phyloP scores from a whole-genome alignment of 2,113 vertebrate species.

The Alexandromys fortis region DNA sequence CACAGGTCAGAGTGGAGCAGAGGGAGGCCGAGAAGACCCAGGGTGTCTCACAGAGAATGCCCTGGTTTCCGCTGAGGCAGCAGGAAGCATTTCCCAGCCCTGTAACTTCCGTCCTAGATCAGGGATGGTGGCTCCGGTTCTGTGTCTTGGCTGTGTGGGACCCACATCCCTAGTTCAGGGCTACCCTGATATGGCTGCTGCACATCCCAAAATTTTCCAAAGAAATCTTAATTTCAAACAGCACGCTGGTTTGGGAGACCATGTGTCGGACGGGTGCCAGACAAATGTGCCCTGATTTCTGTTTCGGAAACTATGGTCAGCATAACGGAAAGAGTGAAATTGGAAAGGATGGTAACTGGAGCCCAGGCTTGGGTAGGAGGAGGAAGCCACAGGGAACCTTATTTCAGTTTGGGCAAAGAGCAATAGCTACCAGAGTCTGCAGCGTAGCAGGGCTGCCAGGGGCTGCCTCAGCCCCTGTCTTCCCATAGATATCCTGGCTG shows the following conservation, averaged over 20 bases:
- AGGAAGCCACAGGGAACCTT: constrained; percentile 70
- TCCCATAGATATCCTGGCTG: constrained; percentile 48
- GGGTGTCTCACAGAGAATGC: neutral
- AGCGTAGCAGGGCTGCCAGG: neutral
- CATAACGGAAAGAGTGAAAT: constrained; percentile 64
- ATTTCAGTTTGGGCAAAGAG: constrained; percentile 60
- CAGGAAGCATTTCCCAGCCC: neutral
- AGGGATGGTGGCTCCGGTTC: neutral
- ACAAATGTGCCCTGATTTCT: constrained; percentile 61
- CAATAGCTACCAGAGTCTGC: constrained; percentile 52
- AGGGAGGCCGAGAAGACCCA: neutral
- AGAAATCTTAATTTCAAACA: constrained; percentile 65
- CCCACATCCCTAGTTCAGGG: neutral
- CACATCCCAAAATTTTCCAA: constrained; percentile 49
- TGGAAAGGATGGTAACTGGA: constrained; percentile 71
- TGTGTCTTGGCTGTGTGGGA: neutral
- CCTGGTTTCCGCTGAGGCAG: neutral
- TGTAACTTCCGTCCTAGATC: neutral
- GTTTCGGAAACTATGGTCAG: constrained; percentile 71
- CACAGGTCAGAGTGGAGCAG: neutral
- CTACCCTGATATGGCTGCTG: neutral
- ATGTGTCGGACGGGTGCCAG: constrained; percentile 35
- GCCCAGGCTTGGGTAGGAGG: constrained; percentile 18
- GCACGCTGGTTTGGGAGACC: constrained; percentile 14
- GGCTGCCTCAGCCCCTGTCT: constrained; percentile 44